Conservation (phyloP, 2,113 vertebrate species). For the Chionomys nivalis region DNA sequence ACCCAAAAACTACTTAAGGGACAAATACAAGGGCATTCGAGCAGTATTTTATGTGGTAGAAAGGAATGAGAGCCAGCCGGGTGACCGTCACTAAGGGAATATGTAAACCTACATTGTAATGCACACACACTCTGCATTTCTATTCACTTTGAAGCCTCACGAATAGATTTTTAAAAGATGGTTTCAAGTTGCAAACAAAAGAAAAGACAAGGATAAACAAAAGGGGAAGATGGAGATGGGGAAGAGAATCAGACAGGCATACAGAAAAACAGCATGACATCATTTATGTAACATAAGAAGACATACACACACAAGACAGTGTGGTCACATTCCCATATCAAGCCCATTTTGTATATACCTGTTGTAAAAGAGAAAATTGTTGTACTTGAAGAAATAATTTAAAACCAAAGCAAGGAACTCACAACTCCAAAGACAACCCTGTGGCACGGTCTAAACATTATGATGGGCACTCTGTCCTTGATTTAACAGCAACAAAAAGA, state of each 20-base stretch:
- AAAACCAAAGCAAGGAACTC: neutral
- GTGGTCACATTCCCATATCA: neutral
- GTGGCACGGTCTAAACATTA: neutral
- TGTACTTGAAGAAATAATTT: neutral
- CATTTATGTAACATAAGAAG: neutral
- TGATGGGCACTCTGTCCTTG: fast-evolving
- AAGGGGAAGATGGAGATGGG: fast-evolving
- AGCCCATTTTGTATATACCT: neutral
- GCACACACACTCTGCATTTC: neutral
- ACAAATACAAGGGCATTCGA: neutral
- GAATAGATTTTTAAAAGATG: neutral
- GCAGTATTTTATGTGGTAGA: neutral
- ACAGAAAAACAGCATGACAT: neutral
- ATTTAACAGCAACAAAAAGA: neutral
- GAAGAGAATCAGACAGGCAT: neutral
- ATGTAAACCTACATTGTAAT: neutral
- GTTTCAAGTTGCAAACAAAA: neutral
- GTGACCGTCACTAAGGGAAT: neutral
- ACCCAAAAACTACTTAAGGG: neutral
- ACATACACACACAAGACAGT: neutral
- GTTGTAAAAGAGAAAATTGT: neutral
- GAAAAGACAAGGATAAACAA: too few relatives aligned
- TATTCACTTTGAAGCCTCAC: neutral
- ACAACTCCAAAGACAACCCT: neutral
- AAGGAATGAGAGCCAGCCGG: neutral